phyloP scores from a whole-genome alignment of 2,113 vertebrate genomes.

The Zosterops pallidus region DNA sequence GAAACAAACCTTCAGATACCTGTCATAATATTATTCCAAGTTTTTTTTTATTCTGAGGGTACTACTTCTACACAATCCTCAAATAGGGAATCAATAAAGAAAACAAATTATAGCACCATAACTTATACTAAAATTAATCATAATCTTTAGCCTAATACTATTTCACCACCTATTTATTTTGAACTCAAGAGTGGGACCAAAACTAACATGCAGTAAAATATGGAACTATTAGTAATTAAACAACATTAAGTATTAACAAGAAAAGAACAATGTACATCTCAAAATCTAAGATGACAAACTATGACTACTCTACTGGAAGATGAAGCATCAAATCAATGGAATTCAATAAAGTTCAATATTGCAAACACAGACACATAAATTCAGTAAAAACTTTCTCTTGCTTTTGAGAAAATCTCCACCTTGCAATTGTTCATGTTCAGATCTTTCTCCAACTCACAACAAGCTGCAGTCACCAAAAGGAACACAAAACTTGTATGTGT shows the following conservation, averaged over 20 bases:
- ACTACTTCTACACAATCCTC: background rate
- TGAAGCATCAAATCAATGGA: background rate
- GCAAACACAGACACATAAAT: background rate
- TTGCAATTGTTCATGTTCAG: background rate
- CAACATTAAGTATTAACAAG: background rate
- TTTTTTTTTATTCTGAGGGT: background rate
- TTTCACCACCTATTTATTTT: background rate
- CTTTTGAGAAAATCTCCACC: background rate
- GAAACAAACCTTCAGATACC: background rate
- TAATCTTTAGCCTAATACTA: background rate
- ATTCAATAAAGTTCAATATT: background rate
- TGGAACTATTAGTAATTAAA: background rate
- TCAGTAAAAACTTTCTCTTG: background rate
- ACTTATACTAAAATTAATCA: background rate
- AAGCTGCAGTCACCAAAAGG: background rate
- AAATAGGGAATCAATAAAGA: background rate
- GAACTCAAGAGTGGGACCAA: background rate
- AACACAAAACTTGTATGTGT: background rate
- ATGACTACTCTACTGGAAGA: background rate
- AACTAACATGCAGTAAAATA: background rate
- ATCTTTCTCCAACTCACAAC: background rate
- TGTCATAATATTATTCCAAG: background rate
- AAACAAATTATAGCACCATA: background rate
- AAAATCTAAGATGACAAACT: background rate
- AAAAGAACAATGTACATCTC: background rate